Evolutionary conservation across 2,797 vertebrate genomes (phyloP).

Genomic region (Lagocephalus sceleratus): DNA sequence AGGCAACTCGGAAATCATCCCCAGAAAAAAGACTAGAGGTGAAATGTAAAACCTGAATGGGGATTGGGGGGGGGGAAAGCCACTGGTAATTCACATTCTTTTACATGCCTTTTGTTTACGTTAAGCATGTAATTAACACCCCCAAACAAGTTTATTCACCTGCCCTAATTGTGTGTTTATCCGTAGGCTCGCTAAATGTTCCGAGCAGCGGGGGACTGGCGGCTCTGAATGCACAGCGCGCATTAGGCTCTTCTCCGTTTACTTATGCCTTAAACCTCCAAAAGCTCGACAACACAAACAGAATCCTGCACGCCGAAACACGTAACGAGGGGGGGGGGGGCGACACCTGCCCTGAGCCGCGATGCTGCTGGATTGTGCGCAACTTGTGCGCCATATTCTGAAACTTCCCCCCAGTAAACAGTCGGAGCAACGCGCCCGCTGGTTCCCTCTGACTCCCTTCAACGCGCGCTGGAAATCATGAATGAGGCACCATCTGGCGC

Average conservation of each 20-base stretch:
- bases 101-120: constrained; percentile 81
- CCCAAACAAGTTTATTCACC: constrained; percentile 84
- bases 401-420: too few species aligned
- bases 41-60: constrained; percentile 79
- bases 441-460: not conserved
- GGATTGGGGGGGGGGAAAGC: constrained; percentile 55
- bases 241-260: constrained; percentile 74
- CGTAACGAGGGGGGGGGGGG: not conserved
- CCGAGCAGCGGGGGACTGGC: constrained; percentile 73
- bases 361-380: not conserved
- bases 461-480: not conserved
- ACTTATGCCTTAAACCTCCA: constrained; percentile 64
- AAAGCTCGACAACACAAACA: constrained; percentile 60
- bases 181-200: constrained; percentile 75
- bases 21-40: constrained; percentile 58
- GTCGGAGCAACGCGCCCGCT: not conserved
- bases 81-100: constrained; percentile 79
- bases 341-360: not conserved
- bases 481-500: too few species aligned
- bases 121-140: constrained; percentile 84
- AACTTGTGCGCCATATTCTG: constrained; percentile 19
- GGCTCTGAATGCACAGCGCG: constrained; percentile 70
- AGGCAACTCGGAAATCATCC: constrained; percentile 74
- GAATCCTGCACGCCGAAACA: constrained; percentile 14
- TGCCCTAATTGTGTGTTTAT: constrained; percentile 85